Evolutionary conservation across 2,113 vertebrate genomes (phyloP).

Genomic region (Aphyosemion australe): DNA sequence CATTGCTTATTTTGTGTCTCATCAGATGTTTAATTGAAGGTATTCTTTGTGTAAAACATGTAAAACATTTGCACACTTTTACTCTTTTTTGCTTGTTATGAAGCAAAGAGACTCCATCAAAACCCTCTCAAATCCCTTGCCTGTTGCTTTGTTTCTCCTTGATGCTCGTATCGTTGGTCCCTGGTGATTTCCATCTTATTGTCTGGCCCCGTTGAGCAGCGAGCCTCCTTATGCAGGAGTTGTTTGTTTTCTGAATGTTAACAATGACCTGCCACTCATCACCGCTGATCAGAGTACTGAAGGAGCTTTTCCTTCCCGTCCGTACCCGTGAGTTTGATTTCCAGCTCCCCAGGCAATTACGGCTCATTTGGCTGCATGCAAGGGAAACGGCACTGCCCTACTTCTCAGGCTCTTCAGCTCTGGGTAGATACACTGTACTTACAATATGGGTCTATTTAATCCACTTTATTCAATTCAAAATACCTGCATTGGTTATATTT

Average conservation of each 20-base stretch:
- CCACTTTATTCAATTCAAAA: conserved; percentile 24
- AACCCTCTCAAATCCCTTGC: conserved; percentile 35
- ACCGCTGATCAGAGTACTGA: conserved; percentile 61
- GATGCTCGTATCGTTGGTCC: conserved; percentile 27
- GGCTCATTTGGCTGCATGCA: conserved; percentile 66
- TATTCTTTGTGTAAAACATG: no score
- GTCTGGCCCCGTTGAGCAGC: conserved; percentile 39
- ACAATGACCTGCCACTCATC: conserved; percentile 72
- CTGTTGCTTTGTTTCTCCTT: conserved; percentile 28
- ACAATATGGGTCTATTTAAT: conserved; percentile 40
- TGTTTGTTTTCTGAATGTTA: conserved; percentile 64
- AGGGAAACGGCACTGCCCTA: conserved; percentile 55
- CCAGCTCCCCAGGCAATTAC: conserved; percentile 66
- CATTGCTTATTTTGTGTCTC: no score
- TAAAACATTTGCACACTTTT: not conserved
- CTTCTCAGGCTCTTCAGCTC: conserved; percentile 55
- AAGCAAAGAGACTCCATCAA: conserved; percentile 25
- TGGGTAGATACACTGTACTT: conserved; percentile 27
- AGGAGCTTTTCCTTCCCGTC: conserved; percentile 61
- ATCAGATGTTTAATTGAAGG: no score
- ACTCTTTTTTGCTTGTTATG: conserved; percentile 14
- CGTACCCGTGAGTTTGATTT: conserved; percentile 59
- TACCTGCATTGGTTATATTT: conserved; percentile 10
- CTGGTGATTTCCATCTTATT: conserved; percentile 41
- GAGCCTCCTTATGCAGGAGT: conserved; percentile 44